These are phyloP conservation scores for Eidolon dupreanum DNA, from an alignment of 2,797 vertebrate species.

Conservation along the genomic window DNA sequence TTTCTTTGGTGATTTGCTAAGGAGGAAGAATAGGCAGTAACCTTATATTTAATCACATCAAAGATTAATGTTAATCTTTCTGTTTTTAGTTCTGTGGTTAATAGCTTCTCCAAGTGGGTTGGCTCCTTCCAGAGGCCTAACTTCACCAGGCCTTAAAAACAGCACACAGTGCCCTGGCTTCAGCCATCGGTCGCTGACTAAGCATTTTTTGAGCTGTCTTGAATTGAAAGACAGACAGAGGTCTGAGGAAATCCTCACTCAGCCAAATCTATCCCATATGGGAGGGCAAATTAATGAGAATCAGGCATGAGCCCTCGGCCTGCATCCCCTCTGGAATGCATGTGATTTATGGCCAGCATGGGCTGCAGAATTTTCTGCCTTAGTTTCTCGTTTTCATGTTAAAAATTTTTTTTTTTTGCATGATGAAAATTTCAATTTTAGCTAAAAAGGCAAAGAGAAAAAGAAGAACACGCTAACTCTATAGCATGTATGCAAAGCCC, in stretches of 20 bases:
- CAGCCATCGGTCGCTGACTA: constrained; percentile 76
- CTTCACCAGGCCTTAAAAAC: constrained; percentile 60
- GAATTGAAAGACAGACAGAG: constrained; percentile 50
- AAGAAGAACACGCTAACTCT: constrained; percentile 38
- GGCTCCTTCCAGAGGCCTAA: constrained; percentile 61
- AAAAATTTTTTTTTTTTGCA: constrained; percentile 4
- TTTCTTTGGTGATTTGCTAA: constrained; percentile 48
- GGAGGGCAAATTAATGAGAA: constrained; percentile 76
- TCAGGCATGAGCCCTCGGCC: constrained; percentile 60
- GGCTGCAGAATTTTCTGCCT: constrained; percentile 29
- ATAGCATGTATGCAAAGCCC: not conserved
- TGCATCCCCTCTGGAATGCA: constrained; percentile 38
- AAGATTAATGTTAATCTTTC: not conserved
- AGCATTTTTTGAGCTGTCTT: constrained; percentile 71
- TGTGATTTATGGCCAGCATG: constrained; percentile 61
- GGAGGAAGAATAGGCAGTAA: constrained; percentile 59
- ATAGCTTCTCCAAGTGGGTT: constrained; percentile 62
- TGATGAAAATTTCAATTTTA: constrained; percentile 71
- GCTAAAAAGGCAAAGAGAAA: constrained; percentile 73
- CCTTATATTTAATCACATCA: constrained; percentile 76
- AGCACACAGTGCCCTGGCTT: not conserved
- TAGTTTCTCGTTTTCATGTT: constrained; percentile 67
- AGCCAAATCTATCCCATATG: constrained; percentile 83
- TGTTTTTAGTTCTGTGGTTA: constrained; percentile 64
- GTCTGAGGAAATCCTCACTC: constrained; percentile 65